Evolutionary conservation across 1,140 invertebrate genomes (phyloP).

Genomic region (Nilaparvata lugens): DNA sequence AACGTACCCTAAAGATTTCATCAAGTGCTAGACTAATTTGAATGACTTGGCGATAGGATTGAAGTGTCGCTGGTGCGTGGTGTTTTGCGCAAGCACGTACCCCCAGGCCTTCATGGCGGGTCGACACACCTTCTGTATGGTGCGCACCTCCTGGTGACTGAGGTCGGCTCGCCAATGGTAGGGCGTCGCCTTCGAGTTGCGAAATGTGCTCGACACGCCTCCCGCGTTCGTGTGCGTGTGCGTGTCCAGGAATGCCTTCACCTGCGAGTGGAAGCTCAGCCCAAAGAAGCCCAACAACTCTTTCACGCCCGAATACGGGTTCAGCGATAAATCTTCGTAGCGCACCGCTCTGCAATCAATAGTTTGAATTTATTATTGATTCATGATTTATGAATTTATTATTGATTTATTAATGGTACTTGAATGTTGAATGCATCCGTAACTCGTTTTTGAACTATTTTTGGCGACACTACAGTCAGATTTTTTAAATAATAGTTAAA

Average conservation of each 20-base stretch:
- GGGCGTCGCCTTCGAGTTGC: conserved; percentile 70
- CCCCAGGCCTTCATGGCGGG: conserved; percentile 74
- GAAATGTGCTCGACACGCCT: conserved; percentile 72
- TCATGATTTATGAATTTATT: no score
- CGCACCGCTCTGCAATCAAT: conserved; percentile 53
- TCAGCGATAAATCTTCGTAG: conserved; percentile 75
- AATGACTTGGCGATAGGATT: conserved; percentile 36
- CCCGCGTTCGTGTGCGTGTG: conserved; percentile 70
- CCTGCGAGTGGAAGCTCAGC: conserved; percentile 54
- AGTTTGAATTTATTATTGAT: not conserved
- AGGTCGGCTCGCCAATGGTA: conserved; percentile 76
- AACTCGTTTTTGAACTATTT: no score
- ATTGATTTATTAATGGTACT: no score
- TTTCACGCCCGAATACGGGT: conserved; percentile 58
- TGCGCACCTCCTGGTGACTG: conserved; percentile 46
- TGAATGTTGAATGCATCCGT: no score
- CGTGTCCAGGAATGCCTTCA: conserved; percentile 64
- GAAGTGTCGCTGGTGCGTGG: conserved; percentile 44
- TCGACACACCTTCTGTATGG: conserved; percentile 52
- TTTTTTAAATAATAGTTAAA: no score
- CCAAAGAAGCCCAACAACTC: conserved; percentile 69
- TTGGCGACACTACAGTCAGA: no score
- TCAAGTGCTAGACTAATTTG: not conserved
- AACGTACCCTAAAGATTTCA: no score
- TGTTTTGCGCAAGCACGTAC: conserved; percentile 48